Base-by-base conservation (phyloP, 2,797 vertebrate species). In the Bucorvus abyssinicus region DNA sequence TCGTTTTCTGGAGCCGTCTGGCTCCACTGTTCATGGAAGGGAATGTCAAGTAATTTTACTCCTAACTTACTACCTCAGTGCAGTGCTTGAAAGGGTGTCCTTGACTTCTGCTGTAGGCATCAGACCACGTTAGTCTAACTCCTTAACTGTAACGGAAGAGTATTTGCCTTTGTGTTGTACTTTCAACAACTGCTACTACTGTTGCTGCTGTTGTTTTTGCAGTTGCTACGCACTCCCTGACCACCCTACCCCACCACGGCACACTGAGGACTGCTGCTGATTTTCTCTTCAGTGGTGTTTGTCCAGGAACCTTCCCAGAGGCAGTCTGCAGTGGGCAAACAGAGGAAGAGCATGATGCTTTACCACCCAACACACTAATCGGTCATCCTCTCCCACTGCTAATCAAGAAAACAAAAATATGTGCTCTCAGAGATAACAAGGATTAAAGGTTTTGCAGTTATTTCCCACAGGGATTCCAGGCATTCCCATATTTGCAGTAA, bases 401-500 rank as follows among this genome's bases (percentile, higher is more conserved):
- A 81, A 76, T 50, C 53, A 59, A 80, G 55, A 76, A 93, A 92
- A 93, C 56, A 90, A 90, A 96, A 91, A 65, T 88, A 82, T 84
- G 85, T 77, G 36, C 47, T 91, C 74, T 85, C 70, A 87, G 64
- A 95, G 95, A 95, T 91, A 96, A 81, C 64, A 77, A 70, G 74
- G 82, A 91, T 93, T 86, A 94, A 95, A 87, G 76, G 70, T 86
- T 89, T 90, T 87, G 21, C 40, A 86, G 56, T 27, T 87, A 77
- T 92, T 95, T 90, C 78, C 70, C 86, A 83, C 38, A 79, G 36
- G 71, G 92, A 94, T 90, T 92, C 90, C 92, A 91, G 65, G 44
- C 67, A 88, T 95, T 94, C 87, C 74, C 59, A 27, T 69, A 56
- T 90, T 91, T 95, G 68, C 78, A 73, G 61, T n/a, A 55, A 80